Conservation (phyloP, 2,797 vertebrate genomes). For the Perodicticus potto region DNA sequence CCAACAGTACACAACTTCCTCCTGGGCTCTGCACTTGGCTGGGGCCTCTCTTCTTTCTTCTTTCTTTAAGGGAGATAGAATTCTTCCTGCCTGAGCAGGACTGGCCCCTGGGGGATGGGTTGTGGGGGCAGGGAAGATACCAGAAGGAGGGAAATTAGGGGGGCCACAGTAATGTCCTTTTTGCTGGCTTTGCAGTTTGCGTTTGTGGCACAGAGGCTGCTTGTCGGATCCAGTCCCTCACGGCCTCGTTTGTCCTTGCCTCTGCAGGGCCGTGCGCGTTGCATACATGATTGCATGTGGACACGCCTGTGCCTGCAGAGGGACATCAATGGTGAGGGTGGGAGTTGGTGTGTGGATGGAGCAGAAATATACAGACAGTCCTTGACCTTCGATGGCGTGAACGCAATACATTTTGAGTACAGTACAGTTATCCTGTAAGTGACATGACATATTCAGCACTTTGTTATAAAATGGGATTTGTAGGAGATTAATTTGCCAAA, state of each 20-base stretch:
- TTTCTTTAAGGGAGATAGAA: background rate
- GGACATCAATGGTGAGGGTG: accelerated
- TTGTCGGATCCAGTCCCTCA: background rate
- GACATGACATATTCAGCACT: background rate
- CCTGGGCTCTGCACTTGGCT: background rate
- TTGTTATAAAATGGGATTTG: background rate
- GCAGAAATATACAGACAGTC: accelerated
- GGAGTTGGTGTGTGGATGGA: background rate
- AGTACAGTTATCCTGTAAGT: background rate
- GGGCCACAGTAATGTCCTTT: background rate
- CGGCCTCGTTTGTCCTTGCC: background rate
- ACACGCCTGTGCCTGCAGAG: background rate
- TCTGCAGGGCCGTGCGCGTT: background rate
- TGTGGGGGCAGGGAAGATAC: background rate
- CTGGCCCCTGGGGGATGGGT: background rate
- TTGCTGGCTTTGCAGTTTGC: background rate
- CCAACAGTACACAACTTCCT: accelerated
- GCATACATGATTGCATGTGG: background rate
- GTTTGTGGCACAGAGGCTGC: background rate
- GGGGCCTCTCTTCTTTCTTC: background rate
- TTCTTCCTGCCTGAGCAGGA: background rate
- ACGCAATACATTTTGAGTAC: background rate
- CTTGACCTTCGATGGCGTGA: background rate
- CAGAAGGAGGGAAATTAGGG: background rate
- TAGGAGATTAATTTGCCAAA: background rate